phyloP scores from a whole-genome alignment of 2,113 vertebrate genomes.

The Lipophrys pholis region DNA sequence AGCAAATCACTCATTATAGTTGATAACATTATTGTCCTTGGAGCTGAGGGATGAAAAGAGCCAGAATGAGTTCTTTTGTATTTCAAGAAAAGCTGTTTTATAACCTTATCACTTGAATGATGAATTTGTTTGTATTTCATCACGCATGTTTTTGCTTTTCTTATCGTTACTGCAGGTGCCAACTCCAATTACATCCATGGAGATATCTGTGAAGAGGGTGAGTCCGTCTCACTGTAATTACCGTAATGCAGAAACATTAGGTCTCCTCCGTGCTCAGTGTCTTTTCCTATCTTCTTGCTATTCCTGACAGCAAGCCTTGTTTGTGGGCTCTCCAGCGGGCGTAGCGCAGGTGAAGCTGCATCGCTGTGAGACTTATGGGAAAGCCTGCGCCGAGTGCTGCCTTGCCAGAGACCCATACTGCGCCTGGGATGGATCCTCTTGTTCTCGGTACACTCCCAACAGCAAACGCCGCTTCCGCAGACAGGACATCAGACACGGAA shows the following conservation, averaged over 20 bases:
- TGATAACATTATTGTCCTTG: neutral
- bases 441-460: slow-evolving; percentile 82
- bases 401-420: slow-evolving; percentile 96
- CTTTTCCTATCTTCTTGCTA: neutral
- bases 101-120: neutral
- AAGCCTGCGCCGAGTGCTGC: slow-evolving; percentile 93
- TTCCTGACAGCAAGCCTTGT: slow-evolving; percentile 88
- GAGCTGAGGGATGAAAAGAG: neutral
- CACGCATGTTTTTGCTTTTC: neutral
- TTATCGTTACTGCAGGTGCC: slow-evolving; percentile 80
- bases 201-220: slow-evolving; percentile 96
- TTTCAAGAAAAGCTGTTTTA: neutral
- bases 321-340: slow-evolving; percentile 86
- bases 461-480: slow-evolving; percentile 87
- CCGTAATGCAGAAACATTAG: neutral
- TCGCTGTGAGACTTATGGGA: slow-evolving; percentile 90
- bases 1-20: neutral
- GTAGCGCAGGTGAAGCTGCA: slow-evolving; percentile 91
- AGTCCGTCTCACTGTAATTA: slow-evolving; percentile 32
- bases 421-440: slow-evolving; percentile 90
- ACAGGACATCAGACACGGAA: slow-evolving; percentile 87
- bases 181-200: slow-evolving; percentile 90
- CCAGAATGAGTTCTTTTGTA: neutral
- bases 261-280: neutral
- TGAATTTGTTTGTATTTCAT: neutral